A percentile compares a stretch with the other conserved stretches of the same genome.
These are phyloP conservation scores for Timandra comae DNA, from an alignment of 2,888 invertebrate species.

Conservation along the genomic window DNA sequence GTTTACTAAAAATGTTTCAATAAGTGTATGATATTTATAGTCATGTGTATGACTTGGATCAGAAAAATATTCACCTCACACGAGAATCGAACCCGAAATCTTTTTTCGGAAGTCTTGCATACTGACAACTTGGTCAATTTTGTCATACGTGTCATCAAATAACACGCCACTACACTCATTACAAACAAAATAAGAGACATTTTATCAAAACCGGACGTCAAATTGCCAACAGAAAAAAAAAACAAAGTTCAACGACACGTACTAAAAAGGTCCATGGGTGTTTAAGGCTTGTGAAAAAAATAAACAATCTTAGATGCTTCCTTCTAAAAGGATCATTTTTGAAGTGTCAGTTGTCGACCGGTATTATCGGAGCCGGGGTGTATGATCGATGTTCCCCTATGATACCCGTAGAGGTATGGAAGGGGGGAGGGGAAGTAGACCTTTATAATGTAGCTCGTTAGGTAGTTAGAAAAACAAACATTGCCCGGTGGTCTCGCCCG, in stretches of 20 bases:
- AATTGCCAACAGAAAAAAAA: constrained; percentile 14
- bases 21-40: too few relatives aligned
- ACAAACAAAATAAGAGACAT: too few relatives aligned
- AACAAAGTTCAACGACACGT: constrained; percentile 18
- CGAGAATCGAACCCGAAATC: too few relatives aligned
- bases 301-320: constrained; percentile 25
- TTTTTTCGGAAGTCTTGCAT: too few relatives aligned
- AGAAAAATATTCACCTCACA: too few relatives aligned
- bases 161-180: too few relatives aligned
- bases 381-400: constrained; percentile 28
- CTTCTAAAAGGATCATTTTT: constrained; percentile 33
- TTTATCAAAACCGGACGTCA: constrained; percentile 17
- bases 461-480: constrained; percentile 48
- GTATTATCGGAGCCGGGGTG: constrained; percentile 23
- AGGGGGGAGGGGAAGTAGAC: constrained; percentile 21
- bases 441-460: constrained; percentile 29
- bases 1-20: too few relatives aligned
- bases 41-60: too few relatives aligned
- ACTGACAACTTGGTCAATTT: too few relatives aligned
- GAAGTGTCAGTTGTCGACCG: constrained; percentile 37
- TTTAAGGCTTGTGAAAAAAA: constrained; percentile 24
- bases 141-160: too few relatives aligned
- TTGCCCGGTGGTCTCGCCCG: constrained; percentile 44
- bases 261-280: constrained; percentile 23
- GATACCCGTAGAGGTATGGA: constrained; percentile 11